Evolutionary conservation across 2,888 invertebrate genomes (phyloP).

Genomic region (Stenchaetothrips biformis): DNA sequence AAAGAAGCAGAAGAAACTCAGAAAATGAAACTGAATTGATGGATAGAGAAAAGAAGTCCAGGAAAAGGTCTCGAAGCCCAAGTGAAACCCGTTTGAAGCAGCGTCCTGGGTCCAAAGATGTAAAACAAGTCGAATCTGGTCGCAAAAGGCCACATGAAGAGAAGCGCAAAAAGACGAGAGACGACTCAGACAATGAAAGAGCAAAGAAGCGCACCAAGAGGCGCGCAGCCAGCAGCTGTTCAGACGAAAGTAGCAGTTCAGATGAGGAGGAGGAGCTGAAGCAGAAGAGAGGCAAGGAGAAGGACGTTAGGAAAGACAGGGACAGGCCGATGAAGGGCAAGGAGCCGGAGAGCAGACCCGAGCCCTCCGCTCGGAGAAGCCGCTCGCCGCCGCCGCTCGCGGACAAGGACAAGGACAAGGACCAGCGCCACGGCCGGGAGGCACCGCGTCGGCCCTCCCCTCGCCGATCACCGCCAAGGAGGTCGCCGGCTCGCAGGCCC

Average conservation of each 20-base stretch:
- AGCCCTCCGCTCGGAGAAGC: constrained; percentile 42
- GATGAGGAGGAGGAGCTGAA: constrained; percentile 2
- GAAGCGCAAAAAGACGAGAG: constrained; percentile 43
- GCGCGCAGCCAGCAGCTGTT: background rate
- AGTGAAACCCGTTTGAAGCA: constrained; percentile 30
- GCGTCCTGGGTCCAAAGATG: constrained; percentile 41
- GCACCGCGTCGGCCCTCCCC: background rate
- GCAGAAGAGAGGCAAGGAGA: constrained; percentile 37
- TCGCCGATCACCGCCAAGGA: constrained; percentile 29
- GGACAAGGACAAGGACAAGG: constrained; percentile 26
- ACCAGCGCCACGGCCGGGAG: background rate
- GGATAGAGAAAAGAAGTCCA: constrained; percentile 28
- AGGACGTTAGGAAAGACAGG: constrained; percentile 38
- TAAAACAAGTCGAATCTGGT: constrained; percentile 43
- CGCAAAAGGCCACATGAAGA: background rate
- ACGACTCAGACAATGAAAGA: constrained; percentile 37
- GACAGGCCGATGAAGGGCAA: constrained; percentile 39
- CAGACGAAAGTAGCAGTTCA: background rate
- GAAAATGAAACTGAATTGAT: background rate
- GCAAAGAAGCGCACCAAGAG: constrained; percentile 17
- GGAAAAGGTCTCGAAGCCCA: constrained; percentile 31
- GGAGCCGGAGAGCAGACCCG: constrained; percentile 39
- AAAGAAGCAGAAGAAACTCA: background rate
- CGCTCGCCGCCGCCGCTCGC: background rate
- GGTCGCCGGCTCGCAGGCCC: constrained; percentile 24